These are phyloP conservation scores for Clitarchus hookeri DNA, from an alignment of 2,888 invertebrate genomes.

Conservation along the genomic window DNA sequence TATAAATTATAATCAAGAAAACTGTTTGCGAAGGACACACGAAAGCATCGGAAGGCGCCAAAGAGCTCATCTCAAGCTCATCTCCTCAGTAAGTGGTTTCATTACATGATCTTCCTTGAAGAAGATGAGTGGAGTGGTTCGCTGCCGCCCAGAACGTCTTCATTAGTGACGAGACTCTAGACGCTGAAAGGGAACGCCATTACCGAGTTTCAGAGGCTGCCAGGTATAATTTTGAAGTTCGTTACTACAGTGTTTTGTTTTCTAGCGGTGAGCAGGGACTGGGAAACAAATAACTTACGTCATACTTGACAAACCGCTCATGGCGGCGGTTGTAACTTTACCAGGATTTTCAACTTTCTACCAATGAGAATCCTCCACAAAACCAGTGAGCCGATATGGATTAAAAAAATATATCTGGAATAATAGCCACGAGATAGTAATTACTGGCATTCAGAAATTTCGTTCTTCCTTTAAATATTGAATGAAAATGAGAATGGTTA, in stretches of 20 bases:
- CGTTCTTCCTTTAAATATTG: too few relatives aligned
- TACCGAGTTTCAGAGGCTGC: not conserved
- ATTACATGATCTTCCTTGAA: not conserved
- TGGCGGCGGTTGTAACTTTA: too few relatives aligned
- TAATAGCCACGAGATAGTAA: too few relatives aligned
- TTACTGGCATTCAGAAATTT: too few relatives aligned
- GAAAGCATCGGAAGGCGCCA: not conserved
- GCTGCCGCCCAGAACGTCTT: not conserved
- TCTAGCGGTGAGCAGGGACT: not conserved
- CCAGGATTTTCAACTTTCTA: too few relatives aligned
- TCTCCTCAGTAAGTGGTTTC: not conserved
- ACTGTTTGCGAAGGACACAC: too few relatives aligned
- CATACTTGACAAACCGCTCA: not conserved
- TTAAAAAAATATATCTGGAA: too few relatives aligned
- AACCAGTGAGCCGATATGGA: too few relatives aligned
- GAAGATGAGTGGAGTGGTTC: constrained; percentile 1
- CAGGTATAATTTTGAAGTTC: not conserved
- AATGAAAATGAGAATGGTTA: too few relatives aligned
- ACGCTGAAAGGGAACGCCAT: not conserved
- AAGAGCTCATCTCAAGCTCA: not conserved
- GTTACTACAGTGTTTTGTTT: not conserved
- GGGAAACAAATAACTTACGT: not conserved
- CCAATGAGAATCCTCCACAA: too few relatives aligned
- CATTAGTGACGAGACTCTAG: not conserved
- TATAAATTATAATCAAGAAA: too few relatives aligned